Evolutionary conservation across 1,140 invertebrate species (phyloP).

Genomic region (Dendrolimus kikuchii): DNA sequence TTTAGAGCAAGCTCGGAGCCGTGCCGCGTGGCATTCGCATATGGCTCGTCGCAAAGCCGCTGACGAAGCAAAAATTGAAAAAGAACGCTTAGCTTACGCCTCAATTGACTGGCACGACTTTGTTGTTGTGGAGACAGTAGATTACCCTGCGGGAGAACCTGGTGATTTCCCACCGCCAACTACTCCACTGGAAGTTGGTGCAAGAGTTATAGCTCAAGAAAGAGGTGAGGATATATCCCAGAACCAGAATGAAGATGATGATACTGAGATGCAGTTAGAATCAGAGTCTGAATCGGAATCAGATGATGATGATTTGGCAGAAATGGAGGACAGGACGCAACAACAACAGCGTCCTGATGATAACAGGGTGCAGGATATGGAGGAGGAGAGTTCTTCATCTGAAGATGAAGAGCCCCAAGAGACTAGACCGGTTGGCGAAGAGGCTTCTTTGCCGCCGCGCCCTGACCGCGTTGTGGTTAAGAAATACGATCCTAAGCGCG

Average conservation of each 20-base stretch:
- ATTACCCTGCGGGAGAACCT: slow-evolving; percentile 97
- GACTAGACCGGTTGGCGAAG: slow-evolving; percentile 69
- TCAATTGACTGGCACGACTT: slow-evolving; percentile 99
- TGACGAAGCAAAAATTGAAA: slow-evolving; percentile 95
- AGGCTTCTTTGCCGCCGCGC: slow-evolving; percentile 85
- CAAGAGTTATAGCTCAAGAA: slow-evolving; percentile 91
- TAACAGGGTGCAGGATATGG: slow-evolving; percentile 87
- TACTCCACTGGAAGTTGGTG: slow-evolving; percentile 96
- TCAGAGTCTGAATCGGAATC: slow-evolving; percentile 75
- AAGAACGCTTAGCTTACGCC: slow-evolving; percentile 96
- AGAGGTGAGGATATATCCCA: slow-evolving; percentile 61
- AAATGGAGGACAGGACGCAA: slow-evolving; percentile 77
- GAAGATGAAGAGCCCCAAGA: slow-evolving; percentile 80
- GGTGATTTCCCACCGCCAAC: slow-evolving; percentile 97
- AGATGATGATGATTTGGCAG: slow-evolving; percentile 77
- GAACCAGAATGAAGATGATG: slow-evolving; percentile 67
- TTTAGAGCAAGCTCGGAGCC: slow-evolving; percentile 92
- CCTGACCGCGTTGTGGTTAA: slow-evolving; percentile 97
- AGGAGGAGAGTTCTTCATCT: slow-evolving; percentile 86
- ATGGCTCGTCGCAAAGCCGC: slow-evolving; percentile 92
- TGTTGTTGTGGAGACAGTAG: slow-evolving; percentile 99
- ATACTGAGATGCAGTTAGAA: slow-evolving; percentile 80
- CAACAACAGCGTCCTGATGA: slow-evolving; percentile 64
- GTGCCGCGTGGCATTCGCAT: slow-evolving; percentile 97
- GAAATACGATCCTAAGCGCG: slow-evolving; percentile 96